Evolutionary conservation across 2,113 vertebrate genomes (phyloP).

Genomic region (Cephalopholis sonnerati): DNA sequence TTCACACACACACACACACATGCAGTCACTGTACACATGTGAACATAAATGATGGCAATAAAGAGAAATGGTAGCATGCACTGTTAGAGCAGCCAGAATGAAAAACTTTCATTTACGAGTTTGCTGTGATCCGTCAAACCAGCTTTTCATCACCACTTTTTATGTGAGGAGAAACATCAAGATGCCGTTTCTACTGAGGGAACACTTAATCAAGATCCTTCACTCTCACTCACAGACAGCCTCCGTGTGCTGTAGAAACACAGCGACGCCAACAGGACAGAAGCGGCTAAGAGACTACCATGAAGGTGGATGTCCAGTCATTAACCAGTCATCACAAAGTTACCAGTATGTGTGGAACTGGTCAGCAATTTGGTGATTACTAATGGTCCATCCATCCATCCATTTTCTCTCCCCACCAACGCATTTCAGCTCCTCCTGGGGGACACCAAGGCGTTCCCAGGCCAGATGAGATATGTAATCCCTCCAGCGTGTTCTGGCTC

Average conservation of each 20-base stretch:
- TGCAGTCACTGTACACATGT: not conserved
- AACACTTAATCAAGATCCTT: not conserved
- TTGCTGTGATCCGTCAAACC: not conserved
- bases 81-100: not conserved
- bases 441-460: too few relatives aligned
- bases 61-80: not conserved
- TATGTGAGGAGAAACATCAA: not conserved
- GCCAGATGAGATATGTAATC: too few relatives aligned
- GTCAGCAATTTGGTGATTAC: too few relatives aligned
- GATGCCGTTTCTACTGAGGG: not conserved
- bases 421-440: too few relatives aligned
- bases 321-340: not conserved
- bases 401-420: too few relatives aligned
- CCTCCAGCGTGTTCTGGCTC: too few relatives aligned
- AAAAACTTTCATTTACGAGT: constrained; percentile 24
- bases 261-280: not conserved
- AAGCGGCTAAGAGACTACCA: not conserved
- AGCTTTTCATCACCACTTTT: constrained; percentile 25
- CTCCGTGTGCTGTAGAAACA: too few relatives aligned
- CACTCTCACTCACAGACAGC: not conserved
- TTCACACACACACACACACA: not conserved
- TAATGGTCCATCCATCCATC: too few relatives aligned
- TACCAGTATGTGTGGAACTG: not conserved
- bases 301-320: not conserved
- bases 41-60: not conserved